Percentiles rank a stretch among this genome's conserved stretches.
Evolutionary conservation across 2,113 vertebrate genomes (phyloP).

Genomic region (Aphelocoma coerulescens): DNA sequence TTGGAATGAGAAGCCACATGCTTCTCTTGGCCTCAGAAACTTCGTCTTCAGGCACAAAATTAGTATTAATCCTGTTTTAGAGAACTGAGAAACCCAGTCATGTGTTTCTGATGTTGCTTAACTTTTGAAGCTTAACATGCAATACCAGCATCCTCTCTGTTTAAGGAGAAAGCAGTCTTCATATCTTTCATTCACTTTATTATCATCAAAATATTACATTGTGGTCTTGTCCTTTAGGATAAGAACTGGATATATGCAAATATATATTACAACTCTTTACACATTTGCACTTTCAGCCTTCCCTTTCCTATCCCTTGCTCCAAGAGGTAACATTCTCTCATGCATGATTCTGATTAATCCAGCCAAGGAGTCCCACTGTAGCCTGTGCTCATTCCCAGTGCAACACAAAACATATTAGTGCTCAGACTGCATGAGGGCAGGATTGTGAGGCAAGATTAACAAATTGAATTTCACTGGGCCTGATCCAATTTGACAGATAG

Average conservation of each 20-base stretch:
- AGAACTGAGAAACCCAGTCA: neutral
- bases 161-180: neutral
- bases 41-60: neutral
- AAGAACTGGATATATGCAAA: neutral
- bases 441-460: constrained; percentile 29
- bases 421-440: neutral
- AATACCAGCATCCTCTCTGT: neutral
- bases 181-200: neutral
- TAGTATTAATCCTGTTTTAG: neutral
- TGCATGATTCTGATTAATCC: neutral
- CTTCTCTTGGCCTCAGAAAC: neutral
- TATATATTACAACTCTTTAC: neutral
- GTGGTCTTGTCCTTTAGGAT: neutral
- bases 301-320: neutral
- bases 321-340: neutral
- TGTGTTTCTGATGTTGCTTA: neutral
- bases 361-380: neutral
- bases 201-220: neutral
- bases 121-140: neutral
- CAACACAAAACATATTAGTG: neutral
- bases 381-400: neutral
- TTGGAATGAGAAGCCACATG: neutral
- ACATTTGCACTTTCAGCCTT: neutral
- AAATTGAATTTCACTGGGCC: constrained; percentile 41
- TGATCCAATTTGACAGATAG: constrained; percentile 62